Conservation (phyloP, 2,797 vertebrate species). For the Etheostoma perlongum region DNA sequence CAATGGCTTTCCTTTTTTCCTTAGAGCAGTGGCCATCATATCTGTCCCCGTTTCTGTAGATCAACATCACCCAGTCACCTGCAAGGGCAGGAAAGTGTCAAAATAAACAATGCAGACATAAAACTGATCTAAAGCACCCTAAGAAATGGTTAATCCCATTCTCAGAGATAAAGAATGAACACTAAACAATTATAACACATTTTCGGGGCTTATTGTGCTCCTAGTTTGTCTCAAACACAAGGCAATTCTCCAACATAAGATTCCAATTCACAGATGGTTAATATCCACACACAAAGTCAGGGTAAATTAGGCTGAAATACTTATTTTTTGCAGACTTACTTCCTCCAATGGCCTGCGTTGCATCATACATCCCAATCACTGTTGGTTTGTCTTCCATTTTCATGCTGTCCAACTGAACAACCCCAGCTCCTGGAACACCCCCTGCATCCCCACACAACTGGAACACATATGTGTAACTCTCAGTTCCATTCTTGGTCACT, state of each 20-base stretch:
- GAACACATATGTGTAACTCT: slow-evolving; percentile 89
- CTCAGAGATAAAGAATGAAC: neutral
- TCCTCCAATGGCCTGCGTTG: slow-evolving; percentile 88
- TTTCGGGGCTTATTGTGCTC: neutral
- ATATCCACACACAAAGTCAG: neutral
- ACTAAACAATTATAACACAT: neutral
- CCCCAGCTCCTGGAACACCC: slow-evolving; percentile 80
- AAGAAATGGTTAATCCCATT: neutral
- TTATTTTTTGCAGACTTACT: slow-evolving; percentile 83
- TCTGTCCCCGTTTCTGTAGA: slow-evolving; percentile 87
- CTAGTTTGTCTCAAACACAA: neutral
- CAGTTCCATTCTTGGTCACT: rapidly evolving
- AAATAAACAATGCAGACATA: slow-evolving; percentile 3
- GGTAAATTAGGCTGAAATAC: neutral
- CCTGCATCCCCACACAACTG: slow-evolving; percentile 90
- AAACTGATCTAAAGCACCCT: neutral
- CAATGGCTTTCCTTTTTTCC: slow-evolving; percentile 87
- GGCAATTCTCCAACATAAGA: neutral
- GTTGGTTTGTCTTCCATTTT: slow-evolving; percentile 32
- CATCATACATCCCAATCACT: slow-evolving; percentile 87
- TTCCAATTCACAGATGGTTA: neutral
- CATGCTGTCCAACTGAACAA: slow-evolving; percentile 84
- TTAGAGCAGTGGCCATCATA: slow-evolving; percentile 86
- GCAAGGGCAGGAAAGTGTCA: slow-evolving; percentile 13
- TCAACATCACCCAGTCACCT: slow-evolving; percentile 96